A percentile compares a stretch with the other conserved stretches of the same genome.
Evolutionary conservation across 2,113 vertebrate genomes (phyloP).

Genomic region (Rhipidura dahli): DNA sequence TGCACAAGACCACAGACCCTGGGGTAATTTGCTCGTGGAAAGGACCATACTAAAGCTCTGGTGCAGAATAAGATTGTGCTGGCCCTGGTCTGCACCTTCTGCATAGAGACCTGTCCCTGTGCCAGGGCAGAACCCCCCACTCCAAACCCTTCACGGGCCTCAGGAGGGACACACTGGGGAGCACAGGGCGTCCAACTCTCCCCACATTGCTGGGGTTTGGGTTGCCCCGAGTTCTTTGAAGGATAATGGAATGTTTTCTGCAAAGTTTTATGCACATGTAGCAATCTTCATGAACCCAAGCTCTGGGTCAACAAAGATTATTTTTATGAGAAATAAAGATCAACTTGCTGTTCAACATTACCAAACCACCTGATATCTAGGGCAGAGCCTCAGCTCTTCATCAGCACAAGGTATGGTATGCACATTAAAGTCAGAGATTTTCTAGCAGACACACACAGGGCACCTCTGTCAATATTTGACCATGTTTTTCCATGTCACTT

Average conservation of each 20-base stretch:
- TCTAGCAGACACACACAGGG: neutral
- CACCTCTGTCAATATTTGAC: neutral
- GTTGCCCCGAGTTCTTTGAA: neutral
- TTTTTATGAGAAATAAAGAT: neutral
- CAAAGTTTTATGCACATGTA: neutral
- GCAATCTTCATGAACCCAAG: neutral
- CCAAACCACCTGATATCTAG: neutral
- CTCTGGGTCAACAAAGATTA: neutral
- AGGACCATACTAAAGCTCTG: neutral
- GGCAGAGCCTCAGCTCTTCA: neutral
- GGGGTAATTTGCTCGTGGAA: accelerated
- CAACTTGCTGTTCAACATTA: neutral
- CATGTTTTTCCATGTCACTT: neutral
- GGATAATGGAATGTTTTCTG: neutral
- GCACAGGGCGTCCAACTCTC: neutral
- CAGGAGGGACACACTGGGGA: accelerated
- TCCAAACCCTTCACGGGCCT: accelerated
- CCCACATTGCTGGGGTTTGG: neutral
- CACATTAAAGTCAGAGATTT: neutral
- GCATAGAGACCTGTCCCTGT: neutral
- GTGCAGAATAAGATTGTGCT: neutral
- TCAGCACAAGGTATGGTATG: neutral
- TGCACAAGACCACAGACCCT: neutral
- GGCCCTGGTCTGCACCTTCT: neutral
- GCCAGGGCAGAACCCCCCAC: neutral